Evolutionary conservation across 2,888 invertebrate genomes (phyloP).

Genomic region (Troilus luridus): DNA sequence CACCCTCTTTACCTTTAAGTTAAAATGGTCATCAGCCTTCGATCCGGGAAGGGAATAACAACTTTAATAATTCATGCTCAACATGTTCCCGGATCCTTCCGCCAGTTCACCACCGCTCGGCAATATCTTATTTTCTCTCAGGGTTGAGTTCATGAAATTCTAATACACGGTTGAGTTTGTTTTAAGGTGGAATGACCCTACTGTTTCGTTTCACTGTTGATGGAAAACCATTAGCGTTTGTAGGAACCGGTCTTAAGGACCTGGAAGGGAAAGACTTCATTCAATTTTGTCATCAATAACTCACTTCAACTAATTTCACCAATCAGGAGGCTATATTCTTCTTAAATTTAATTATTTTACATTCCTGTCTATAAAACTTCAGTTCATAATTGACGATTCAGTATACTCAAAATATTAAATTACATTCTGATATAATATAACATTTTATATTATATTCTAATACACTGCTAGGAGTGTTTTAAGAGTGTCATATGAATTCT

Average conservation of each 20-base stretch:
- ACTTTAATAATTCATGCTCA: slow-evolving; percentile 23
- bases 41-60: not conserved
- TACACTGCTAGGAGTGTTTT: too few relatives aligned
- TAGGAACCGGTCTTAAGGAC: not conserved
- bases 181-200: not conserved
- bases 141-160: slow-evolving; percentile 33
- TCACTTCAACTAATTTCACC: not conserved
- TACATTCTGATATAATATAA: too few relatives aligned
- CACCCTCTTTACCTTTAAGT: slow-evolving; percentile 27
- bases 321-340: not conserved
- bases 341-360: too few relatives aligned
- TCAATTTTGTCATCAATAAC: too few relatives aligned
- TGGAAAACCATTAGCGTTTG: not conserved
- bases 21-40: slow-evolving; percentile 43
- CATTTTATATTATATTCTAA: too few relatives aligned
- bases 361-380: too few relatives aligned
- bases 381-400: too few relatives aligned
- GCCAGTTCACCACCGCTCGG: not conserved
- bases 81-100: slow-evolving; percentile 3
- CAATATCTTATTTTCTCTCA: not conserved
- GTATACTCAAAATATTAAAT: too few relatives aligned
- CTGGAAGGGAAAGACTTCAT: not conserved
- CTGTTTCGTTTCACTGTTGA: not conserved
- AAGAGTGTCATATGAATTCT: too few relatives aligned
- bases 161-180: not conserved